Percentiles rank a stretch among this genome's conserved stretches.
phyloP scores from a whole-genome alignment of 2,797 vertebrate genomes.

The Knipowitschia caucasica region DNA sequence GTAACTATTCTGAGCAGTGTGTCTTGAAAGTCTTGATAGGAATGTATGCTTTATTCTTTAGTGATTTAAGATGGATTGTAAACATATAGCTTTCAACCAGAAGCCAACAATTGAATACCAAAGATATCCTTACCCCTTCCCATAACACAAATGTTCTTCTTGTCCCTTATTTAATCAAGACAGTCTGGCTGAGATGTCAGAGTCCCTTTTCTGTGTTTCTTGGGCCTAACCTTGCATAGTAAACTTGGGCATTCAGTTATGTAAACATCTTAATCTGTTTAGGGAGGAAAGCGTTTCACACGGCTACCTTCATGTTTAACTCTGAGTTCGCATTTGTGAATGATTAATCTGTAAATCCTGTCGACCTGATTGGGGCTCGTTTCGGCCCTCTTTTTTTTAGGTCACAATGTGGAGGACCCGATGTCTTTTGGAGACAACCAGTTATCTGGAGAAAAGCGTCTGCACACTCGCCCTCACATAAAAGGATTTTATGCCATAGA shows the following conservation, averaged over 20 bases:
- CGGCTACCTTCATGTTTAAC: background rate
- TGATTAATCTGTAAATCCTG: slow-evolving; percentile 27
- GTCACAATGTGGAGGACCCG: slow-evolving; percentile 74
- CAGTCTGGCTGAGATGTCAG: no score
- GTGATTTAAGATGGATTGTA: no score
- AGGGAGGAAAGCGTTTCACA: slow-evolving; percentile 5
- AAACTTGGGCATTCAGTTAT: slow-evolving; percentile 8
- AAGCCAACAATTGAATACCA: no score
- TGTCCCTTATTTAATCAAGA: background rate
- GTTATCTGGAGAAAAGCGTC: slow-evolving; percentile 66
- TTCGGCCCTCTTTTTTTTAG: slow-evolving; percentile 70
- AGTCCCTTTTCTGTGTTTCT: background rate
- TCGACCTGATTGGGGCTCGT: slow-evolving; percentile 32
- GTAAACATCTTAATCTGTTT: slow-evolving; percentile 9
- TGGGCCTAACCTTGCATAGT: background rate
- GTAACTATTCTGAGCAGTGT: no score
- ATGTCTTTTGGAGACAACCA: slow-evolving; percentile 74
- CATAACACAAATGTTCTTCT: no score
- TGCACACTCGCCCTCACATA: slow-evolving; percentile 29
- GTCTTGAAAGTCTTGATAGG: no score
- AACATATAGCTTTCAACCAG: no score
- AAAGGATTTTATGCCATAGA: background rate
- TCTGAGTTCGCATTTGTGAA: background rate
- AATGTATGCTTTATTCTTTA: no score
- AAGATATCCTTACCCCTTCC: background rate